These are phyloP conservation scores for Xestia c-nigrum DNA, from an alignment of 2,888 invertebrate species.

Conservation along the genomic window DNA sequence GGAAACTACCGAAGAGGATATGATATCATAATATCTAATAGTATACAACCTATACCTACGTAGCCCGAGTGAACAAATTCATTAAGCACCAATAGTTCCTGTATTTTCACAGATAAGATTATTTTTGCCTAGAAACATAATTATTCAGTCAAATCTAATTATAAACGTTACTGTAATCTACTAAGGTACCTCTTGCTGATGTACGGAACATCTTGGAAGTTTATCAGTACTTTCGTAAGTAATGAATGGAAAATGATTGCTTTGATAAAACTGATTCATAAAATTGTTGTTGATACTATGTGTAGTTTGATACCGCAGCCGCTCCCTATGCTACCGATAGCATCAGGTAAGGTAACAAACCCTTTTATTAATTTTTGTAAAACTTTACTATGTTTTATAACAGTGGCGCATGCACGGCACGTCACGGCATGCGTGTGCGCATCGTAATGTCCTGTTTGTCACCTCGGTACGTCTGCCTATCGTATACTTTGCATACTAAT, in stretches of 20 bases:
- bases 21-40: constrained; percentile 1
- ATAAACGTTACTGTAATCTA: constrained; percentile 29
- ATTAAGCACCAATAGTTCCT: background rate
- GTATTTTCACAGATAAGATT: constrained; percentile 27
- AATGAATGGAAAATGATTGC: constrained; percentile 26
- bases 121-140: background rate
- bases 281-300: constrained; percentile 32
- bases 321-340: constrained; percentile 48
- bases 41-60: background rate
- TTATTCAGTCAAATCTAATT: constrained; percentile 16
- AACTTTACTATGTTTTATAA: constrained; percentile 72
- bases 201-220: background rate
- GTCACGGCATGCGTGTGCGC: constrained; percentile 76
- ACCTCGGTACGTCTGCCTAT: constrained; percentile 80
- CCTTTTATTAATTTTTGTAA: constrained; percentile 78
- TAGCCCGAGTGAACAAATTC: constrained; percentile 3
- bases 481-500: constrained; percentile 86
- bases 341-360: constrained; percentile 70
- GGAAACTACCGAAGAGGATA: background rate
- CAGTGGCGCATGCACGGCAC: constrained; percentile 75
- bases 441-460: constrained; percentile 86
- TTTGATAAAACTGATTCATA: constrained; percentile 61
- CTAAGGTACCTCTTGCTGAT: background rate
- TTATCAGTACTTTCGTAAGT: constrained; percentile 50
- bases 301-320: constrained; percentile 34